Base-by-base conservation (phyloP, 2,797 vertebrate species). In the Erpetoichthys calabaricus region DNA sequence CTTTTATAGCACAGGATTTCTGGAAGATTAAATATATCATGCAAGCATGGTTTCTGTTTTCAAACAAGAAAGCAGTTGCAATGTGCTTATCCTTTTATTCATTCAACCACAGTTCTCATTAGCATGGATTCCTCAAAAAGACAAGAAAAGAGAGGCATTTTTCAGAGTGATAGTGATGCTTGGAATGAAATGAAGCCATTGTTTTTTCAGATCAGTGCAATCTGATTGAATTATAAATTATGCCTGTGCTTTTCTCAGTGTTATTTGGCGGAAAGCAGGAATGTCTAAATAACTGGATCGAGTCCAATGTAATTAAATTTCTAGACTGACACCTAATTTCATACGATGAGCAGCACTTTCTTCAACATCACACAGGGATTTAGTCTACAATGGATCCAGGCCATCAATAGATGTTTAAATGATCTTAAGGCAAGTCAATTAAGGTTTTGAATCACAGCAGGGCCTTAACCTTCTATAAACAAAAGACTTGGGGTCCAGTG, bases 251-350 rank as follows among this genome's bases (percentile, higher is more conserved):
- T 54, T 6, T 42, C 3, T 7, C 41, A 54, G 53, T 3, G 25
- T 54, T 54, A 44, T 54, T 54, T 49, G 47, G 6, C 43, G 7
- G 9, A 41, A 25, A 8, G 5, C 53, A 41, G 5, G 44, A 6
- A 41, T 8, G 44, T 43, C 53, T 42, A 43, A 43, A 54, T 54
- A 2, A 54, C 53, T 54, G 53, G 53, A 43, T 5, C 53, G 5
- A 54, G 53, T 54, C 53, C 53, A 54, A 42, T 54, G 53, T 8
- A 54, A 44, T 54, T 54, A 54, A 41, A 54, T 54, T 54, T 54
- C 41, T 54, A 43, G 53, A 42, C 10, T 54, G 25, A 54, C 53
- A 41, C 53, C 6, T 54, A 42, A 54, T 54, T 54, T 54, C 54
- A 8, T 54, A 54, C 3, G 44, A 54, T 42, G 53, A 54, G 41